Conservation (phyloP, 2,888 invertebrate species). For the Cheilosia impressa region DNA sequence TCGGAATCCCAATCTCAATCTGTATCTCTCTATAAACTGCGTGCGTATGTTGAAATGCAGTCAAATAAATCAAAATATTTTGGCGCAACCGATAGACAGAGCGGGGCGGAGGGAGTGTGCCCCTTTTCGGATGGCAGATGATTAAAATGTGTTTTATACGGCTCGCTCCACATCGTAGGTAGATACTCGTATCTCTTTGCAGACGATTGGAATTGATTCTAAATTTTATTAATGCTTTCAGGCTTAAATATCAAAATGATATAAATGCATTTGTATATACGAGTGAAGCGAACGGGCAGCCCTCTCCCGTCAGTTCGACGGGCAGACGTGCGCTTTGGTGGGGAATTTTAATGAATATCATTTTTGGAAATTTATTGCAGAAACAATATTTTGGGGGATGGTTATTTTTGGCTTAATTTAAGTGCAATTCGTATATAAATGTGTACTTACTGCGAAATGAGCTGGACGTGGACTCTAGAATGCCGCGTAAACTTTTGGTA, state of each 20-base stretch:
- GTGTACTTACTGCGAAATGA: conserved; percentile 89
- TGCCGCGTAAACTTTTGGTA: conserved; percentile 89
- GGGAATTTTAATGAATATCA: conserved; percentile 28
- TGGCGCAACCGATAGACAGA: conserved; percentile 41
- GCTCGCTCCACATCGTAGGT: conserved; percentile 1
- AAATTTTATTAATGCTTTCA: conserved; percentile 11
- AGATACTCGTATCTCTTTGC: too few species aligned
- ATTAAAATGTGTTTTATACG: conserved; percentile 39
- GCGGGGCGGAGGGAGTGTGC: not conserved
- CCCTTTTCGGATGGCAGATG: conserved; percentile 33
- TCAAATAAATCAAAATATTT: conserved; percentile 67
- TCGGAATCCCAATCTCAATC: conserved; percentile 8
- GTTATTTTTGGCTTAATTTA: conserved; percentile 7
- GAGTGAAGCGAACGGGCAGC: not conserved
- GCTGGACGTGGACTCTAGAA: conserved; percentile 89
- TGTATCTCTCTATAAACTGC: conserved; percentile 19
- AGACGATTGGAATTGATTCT: conserved; percentile 19
- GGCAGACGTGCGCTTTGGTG: not conserved
- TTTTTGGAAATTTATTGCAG: conserved; percentile 5
- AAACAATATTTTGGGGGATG: too few species aligned
- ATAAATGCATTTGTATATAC: conserved; percentile 1
- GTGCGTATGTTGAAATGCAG: conserved; percentile 52
- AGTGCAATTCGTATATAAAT: not conserved
- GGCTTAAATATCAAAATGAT: not conserved
- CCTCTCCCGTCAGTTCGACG: too few species aligned